Conservation (phyloP, 2,113 vertebrate genomes). For the Ursus arctos region DNA sequence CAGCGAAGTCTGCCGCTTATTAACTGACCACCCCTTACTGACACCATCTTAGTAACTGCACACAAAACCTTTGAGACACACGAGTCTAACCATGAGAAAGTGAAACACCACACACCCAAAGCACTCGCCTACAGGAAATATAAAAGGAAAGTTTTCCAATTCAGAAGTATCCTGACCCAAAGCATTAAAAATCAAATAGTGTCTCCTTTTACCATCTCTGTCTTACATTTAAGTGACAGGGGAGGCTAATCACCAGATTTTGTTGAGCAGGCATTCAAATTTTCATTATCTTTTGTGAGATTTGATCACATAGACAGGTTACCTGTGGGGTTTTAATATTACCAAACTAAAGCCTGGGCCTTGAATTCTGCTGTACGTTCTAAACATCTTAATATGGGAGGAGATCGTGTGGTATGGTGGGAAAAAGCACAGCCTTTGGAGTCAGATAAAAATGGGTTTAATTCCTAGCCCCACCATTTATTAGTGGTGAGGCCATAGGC, state of each 20-base stretch:
- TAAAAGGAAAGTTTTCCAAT: background rate
- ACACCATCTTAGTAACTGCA: background rate
- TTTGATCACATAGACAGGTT: background rate
- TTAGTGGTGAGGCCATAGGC: background rate
- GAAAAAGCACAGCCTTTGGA: background rate
- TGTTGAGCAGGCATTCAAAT: slow-evolving; percentile 19
- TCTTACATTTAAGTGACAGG: background rate
- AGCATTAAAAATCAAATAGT: background rate
- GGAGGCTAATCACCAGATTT: background rate
- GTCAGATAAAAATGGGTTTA: background rate
- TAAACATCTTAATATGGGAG: background rate
- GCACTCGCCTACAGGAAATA: background rate
- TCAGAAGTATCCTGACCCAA: background rate
- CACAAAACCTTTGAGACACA: background rate
- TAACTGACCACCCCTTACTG: background rate
- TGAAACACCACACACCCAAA: background rate
- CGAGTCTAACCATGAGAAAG: background rate
- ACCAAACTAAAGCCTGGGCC: background rate
- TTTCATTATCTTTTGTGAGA: background rate
- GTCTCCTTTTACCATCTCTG: background rate
- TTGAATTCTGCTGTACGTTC: slow-evolving; percentile 1
- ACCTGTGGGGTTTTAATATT: background rate
- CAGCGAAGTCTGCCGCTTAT: background rate
- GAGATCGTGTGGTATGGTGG: background rate
- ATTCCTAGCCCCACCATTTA: background rate